Conservation (phyloP, 1,140 invertebrate species). For the Akabosia matsudoensis region DNA sequence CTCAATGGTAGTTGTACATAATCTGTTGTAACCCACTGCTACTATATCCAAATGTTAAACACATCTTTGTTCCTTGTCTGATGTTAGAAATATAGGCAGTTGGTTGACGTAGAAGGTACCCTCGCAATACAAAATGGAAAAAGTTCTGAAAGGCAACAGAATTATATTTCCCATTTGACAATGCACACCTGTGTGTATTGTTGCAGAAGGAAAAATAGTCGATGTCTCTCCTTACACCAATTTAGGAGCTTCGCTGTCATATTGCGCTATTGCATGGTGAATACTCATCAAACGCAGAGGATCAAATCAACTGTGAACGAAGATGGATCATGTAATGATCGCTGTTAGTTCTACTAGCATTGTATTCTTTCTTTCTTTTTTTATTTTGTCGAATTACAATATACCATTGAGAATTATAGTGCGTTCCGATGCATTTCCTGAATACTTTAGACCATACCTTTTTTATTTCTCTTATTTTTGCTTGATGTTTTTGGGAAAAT, state of each 20-base stretch:
- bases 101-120: neutral
- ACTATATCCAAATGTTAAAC: too few species aligned
- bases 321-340: neutral
- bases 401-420: neutral
- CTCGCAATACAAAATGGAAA: too few species aligned
- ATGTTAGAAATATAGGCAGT: too few species aligned
- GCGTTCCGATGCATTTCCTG: neutral
- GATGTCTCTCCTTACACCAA: neutral
- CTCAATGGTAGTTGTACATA: too few species aligned
- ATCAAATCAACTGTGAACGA: neutral
- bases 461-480: neutral
- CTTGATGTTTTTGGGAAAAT: too few species aligned
- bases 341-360: too few species aligned
- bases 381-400: neutral
- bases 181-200: constrained; percentile 1
- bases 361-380: too few species aligned
- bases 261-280: neutral
- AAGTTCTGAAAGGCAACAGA: neutral
- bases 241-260: neutral
- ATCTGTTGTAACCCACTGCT: too few species aligned
- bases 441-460: neutral
- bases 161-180: neutral
- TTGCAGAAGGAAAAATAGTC: neutral
- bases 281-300: neutral
- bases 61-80: too few species aligned